These are phyloP conservation scores for Cardinalis cardinalis DNA, from an alignment of 2,113 vertebrate genomes.

Conservation along the genomic window DNA sequence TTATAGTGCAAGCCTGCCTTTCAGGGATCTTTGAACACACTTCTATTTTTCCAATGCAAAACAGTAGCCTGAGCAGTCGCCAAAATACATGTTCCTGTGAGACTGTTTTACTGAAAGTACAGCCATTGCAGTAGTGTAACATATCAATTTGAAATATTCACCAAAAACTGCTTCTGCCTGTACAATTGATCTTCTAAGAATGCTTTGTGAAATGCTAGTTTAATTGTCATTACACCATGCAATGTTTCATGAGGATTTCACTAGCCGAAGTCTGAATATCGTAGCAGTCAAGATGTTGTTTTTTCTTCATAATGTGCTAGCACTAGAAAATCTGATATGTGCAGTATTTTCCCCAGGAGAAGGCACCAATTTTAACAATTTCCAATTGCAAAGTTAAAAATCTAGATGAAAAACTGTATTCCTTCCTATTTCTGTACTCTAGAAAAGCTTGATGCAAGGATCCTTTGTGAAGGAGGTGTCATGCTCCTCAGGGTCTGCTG, in stretches of 20 bases:
- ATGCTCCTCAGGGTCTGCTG: neutral
- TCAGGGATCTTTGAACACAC: neutral
- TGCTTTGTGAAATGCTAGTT: neutral
- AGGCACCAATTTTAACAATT: neutral
- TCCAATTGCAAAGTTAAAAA: neutral
- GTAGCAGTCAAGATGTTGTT: neutral
- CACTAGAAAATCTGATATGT: neutral
- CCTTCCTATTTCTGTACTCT: neutral
- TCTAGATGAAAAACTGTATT: neutral
- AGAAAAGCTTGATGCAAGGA: rapidly evolving
- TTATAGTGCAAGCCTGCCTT: neutral
- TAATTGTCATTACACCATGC: neutral
- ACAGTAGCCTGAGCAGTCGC: neutral
- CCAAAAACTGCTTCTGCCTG: neutral
- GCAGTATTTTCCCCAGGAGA: neutral
- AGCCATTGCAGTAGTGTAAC: neutral
- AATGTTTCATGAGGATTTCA: neutral
- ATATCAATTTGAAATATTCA: neutral
- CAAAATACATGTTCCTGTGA: neutral
- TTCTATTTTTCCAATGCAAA: neutral
- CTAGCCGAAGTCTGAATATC: neutral
- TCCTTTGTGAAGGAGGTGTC: neutral
- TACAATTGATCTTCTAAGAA: neutral
- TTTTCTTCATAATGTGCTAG: neutral
- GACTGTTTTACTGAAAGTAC: neutral